Conservation (phyloP, 2,113 vertebrate genomes). For the Aspidoscelis tigris region DNA sequence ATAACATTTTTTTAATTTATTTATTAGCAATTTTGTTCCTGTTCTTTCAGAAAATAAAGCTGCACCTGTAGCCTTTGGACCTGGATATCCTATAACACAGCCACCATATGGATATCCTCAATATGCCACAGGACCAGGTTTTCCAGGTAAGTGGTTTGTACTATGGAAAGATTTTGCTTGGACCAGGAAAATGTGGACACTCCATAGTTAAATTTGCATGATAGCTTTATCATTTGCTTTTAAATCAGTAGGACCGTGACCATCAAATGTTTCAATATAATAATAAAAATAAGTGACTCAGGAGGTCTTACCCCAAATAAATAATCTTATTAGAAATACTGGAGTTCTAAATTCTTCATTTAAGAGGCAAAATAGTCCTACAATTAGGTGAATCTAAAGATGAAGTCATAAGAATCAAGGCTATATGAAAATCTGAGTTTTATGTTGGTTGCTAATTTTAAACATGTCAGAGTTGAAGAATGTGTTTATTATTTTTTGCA, state of each 20-base stretch:
- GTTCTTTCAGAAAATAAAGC: conserved; percentile 42
- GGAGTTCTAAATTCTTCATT: too few species aligned
- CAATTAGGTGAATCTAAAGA: too few species aligned
- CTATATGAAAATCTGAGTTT: too few species aligned
- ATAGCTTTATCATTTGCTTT: neutral
- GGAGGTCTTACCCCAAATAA: too few species aligned
- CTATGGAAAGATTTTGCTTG: neutral
- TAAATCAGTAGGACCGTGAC: too few species aligned
- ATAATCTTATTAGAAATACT: too few species aligned
- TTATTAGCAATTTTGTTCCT: neutral
- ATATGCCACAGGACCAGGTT: conserved; percentile 24
- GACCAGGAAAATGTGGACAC: neutral
- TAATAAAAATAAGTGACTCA: too few species aligned
- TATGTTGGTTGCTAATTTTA: too few species aligned
- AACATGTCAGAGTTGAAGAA: too few species aligned
- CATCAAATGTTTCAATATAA: neutral
- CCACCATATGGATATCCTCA: conserved; percentile 44
- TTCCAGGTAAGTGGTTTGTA: conserved; percentile 55
- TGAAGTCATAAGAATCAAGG: too few species aligned
- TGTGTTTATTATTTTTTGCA: too few species aligned
- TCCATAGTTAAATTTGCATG: neutral
- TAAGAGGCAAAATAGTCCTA: too few species aligned
- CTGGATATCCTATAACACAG: conserved; percentile 19
- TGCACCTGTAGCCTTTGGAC: neutral
- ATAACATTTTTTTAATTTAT: neutral